These are phyloP conservation scores for Microctonus hyperodae DNA, from an alignment of 2,888 invertebrate species.

Conservation along the genomic window DNA sequence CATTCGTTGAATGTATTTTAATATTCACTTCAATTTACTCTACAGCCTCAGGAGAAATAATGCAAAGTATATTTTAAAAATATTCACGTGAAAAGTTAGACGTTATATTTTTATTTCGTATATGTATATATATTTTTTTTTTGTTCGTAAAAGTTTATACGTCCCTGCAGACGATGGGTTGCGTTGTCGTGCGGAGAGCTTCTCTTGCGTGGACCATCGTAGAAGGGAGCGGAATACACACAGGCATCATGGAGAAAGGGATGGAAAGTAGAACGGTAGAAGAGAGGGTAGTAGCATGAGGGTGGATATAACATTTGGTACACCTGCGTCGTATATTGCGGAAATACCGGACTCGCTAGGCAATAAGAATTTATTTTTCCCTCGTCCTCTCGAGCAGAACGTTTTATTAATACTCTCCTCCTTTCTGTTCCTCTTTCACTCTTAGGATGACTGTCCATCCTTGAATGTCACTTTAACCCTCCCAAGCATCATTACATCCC, in stretches of 20 bases:
- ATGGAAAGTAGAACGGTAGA: conserved; percentile 27
- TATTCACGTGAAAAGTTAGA: not conserved
- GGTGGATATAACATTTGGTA: conserved; percentile 56
- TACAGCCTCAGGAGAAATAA: not conserved
- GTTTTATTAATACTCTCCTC: conserved; percentile 53
- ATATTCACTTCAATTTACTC: not conserved
- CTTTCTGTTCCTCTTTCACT: not conserved
- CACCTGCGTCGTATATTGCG: conserved; percentile 63
- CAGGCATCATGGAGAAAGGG: conserved; percentile 1
- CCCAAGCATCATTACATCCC: conserved; percentile 22
- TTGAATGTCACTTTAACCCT: conserved; percentile 30
- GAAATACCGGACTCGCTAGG: conserved; percentile 60
- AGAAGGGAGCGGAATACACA: conserved; percentile 11
- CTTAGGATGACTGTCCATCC: not conserved
- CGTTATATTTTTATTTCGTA: not conserved
- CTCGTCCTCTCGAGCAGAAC: conserved; percentile 43
- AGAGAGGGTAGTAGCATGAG: conserved; percentile 32
- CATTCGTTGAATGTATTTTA: not conserved
- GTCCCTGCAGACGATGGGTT: conserved; percentile 24
- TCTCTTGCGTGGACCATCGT: conserved; percentile 26
- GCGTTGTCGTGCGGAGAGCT: conserved; percentile 7
- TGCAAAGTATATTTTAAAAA: not conserved
- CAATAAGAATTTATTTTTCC: conserved; percentile 52
- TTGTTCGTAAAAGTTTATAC: conserved; percentile 10
- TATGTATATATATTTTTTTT: not conserved